Conservation (phyloP, 2,113 vertebrate genomes). For the Pagrus major region DNA sequence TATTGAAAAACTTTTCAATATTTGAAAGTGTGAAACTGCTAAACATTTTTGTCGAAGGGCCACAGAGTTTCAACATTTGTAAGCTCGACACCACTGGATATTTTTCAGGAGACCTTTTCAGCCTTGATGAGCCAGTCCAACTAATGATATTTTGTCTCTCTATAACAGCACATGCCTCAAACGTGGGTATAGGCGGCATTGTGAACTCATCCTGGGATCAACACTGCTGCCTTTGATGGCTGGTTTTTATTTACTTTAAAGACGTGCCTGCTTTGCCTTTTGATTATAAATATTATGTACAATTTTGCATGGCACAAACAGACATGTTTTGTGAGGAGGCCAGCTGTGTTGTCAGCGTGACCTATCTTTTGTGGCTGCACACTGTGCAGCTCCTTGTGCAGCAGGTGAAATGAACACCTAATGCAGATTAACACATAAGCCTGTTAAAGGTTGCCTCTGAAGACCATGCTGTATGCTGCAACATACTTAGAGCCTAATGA, state of each 20-base stretch:
- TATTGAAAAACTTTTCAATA: too few relatives aligned
- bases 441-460: constrained; percentile 48
- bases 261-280: not conserved
- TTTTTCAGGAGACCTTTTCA: too few relatives aligned
- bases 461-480: not conserved
- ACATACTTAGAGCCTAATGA: not conserved
- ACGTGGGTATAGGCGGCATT: not conserved
- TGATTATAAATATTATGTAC: not conserved
- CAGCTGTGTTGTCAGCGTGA: not conserved
- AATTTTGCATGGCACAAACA: not conserved
- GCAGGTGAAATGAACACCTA: constrained; percentile 24
- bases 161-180: not conserved
- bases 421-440: constrained; percentile 65
- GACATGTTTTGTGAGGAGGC: not conserved
- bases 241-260: not conserved
- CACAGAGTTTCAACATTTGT: too few relatives aligned
- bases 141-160: not conserved
- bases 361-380: not conserved
- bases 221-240: not conserved
- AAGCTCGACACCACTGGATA: too few relatives aligned
- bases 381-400: not conserved
- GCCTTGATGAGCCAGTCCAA: not conserved
- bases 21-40: too few relatives aligned
- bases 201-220: not conserved
- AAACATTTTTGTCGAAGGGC: too few relatives aligned